Base-by-base conservation (phyloP, 2,888 invertebrate genomes). In the Andrena haemorrhoa region DNA sequence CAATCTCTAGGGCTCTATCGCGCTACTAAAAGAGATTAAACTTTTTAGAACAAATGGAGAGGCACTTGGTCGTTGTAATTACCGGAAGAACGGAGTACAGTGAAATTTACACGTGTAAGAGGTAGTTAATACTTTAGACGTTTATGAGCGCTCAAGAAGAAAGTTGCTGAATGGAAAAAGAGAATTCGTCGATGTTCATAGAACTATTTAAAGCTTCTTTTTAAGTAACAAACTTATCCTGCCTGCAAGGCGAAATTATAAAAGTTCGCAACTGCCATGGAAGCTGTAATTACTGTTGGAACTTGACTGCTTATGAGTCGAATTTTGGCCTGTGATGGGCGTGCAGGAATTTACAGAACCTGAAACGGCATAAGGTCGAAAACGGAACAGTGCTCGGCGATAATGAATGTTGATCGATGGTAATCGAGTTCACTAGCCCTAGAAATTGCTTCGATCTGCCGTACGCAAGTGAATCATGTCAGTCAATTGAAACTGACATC, bases 371-470 rank as follows among this genome's bases (percentile, higher is more conserved):
- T 41, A 56, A 65, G 58, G 33, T 53, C 33, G 26, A 58, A 29
- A 47, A 31, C 47, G 10, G 61, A 53, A 16, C 20, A 56, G 74
- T 72, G 80, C 76, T 72, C 69, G 20, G 33, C 16, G 75, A 51
- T 88, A 88, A 90, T 86, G 88, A 89, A 86, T 78, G 85, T 82
- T 84, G 85, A 76, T 80, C 85, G 73, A 74, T 78, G 83, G 86
- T 89, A 89, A 91, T 89, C 84, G 85, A 84, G 82, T 86, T 79
- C 87, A 80, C 78, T 74, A 87, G 83, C 68, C 84, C 87, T 82
- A 86, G 87, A 89, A 88, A 90, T 91, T 89, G 83, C 83, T 75
- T 74, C 84, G 69, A 85, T 86, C 82, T 70, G 71, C 63, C 74
- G 72, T 66, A 63, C 61, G 66, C 53, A 68, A 83, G 75, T 75